These are phyloP conservation scores for Aptenodytes patagonicus DNA, from an alignment of 2,113 vertebrate species.

Conservation along the genomic window DNA sequence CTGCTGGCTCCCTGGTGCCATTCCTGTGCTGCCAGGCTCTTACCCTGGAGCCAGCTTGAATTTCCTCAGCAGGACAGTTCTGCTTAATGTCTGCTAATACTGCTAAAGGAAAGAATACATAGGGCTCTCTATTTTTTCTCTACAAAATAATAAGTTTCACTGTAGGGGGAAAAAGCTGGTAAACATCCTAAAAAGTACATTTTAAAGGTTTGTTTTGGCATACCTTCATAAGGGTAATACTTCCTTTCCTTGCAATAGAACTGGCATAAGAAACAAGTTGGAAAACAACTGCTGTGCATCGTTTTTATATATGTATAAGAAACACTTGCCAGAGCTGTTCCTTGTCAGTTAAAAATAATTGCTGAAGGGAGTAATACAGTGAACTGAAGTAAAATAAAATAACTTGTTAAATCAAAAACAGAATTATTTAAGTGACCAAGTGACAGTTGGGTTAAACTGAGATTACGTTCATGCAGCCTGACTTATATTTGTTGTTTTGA, in stretches of 20 bases:
- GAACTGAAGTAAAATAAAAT: neutral
- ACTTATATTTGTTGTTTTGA: neutral
- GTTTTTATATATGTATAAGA: neutral
- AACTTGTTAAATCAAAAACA: neutral
- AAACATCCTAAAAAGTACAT: accelerated
- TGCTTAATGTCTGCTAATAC: neutral
- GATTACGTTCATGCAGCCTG: neutral
- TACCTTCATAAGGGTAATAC: neutral
- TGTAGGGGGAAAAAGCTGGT: neutral
- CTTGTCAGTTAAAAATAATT: neutral
- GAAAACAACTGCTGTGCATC: neutral
- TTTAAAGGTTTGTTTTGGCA: neutral
- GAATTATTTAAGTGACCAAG: neutral
- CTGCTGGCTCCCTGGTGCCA: neutral
- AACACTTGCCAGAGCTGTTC: neutral
- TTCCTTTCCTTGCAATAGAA: neutral
- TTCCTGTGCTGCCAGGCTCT: neutral
- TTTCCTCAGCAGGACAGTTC: neutral
- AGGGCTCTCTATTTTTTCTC: neutral
- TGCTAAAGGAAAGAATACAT: neutral
- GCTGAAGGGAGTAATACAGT: neutral
- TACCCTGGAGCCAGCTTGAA: neutral
- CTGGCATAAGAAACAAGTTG: neutral
- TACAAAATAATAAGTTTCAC: neutral
- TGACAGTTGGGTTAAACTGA: neutral